Evolutionary conservation across 2,888 invertebrate species (phyloP), one percentile per base, ranked within the genome.

Genomic region (Protula sp.): DNA sequence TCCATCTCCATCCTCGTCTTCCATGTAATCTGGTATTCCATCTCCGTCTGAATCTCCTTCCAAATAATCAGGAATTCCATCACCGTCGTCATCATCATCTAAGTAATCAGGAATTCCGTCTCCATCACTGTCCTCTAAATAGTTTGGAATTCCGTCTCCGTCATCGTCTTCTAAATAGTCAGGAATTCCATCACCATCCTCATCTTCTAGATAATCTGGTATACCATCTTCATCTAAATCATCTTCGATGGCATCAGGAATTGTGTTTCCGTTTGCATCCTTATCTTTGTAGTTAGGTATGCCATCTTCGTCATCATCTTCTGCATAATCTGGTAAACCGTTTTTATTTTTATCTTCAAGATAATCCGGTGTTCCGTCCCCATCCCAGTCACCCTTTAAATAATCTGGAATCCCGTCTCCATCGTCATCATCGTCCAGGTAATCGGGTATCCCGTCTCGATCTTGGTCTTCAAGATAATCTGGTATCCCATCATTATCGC

Each of bases 351-450:
- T 30, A 19, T 58, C 28, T n/a, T 75, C 75, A 19, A 70, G 31
- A 47, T 65, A 54, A 27, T 70, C 67, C 2, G 54, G 73, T 28
- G 78, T 75, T 19, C 77, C 76, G 67, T 77, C 76, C 1, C 74
- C 76, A 68, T 75, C 74, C 26, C 60, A 55, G 57, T 62, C 61
- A 28, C 30, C 30, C 30, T 53, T 30, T 22, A 38, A n/a, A 24
- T 69, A 58, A 45, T 75, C 61, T 24, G 64, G 63, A 5, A 61
- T 63, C 27, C 65, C 72, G n/a, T 74, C 73, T 22, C 54, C 53
- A 45, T 53, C 58, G 52, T 67, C 63, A 19, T 38, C 30, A 58
- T 70, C 51, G 19, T 62, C 63, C 47, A 52, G 50, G 50, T 67
- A 63, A 55, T 66, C 61, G 9, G 64, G 63, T 19, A 61, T 61